Percentiles rank a stretch among this genome's conserved stretches.
These are phyloP conservation scores for Psittacula echo DNA, from an alignment of 2,797 vertebrate species.

Conservation along the genomic window DNA sequence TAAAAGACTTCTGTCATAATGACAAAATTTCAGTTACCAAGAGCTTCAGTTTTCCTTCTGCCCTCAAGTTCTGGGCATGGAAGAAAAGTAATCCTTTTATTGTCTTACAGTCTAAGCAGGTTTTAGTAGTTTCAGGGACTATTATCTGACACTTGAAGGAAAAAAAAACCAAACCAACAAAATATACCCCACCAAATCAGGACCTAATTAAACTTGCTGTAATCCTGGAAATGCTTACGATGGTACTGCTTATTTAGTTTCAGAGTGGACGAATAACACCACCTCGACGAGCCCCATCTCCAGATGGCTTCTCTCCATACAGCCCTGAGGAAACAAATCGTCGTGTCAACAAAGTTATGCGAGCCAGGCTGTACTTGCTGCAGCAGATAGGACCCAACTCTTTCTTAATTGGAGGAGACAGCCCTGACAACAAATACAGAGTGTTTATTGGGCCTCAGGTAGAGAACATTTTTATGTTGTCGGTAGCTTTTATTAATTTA, in stretches of 20 bases:
- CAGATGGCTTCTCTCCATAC: conserved; percentile 90
- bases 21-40: neutral
- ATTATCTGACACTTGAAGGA: neutral
- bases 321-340: conserved; percentile 90
- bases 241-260: conserved; percentile 74
- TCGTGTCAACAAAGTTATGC: conserved; percentile 90
- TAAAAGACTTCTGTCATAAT: neutral
- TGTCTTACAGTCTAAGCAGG: neutral
- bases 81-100: neutral
- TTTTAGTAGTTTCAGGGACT: neutral
- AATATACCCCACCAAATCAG: neutral
- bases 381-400: conserved; percentile 93
- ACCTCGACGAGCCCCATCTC: conserved; percentile 88
- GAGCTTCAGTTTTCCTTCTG: neutral
- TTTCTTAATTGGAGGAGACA: conserved; percentile 90
- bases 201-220: neutral
- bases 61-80: neutral
- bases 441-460: conserved; percentile 94
- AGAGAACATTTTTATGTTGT: neutral
- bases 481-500: neutral
- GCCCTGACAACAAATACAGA: conserved; percentile 90
- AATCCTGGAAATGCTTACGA: neutral
- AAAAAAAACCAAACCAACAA: neutral
- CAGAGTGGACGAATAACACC: conserved; percentile 90
- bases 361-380: conserved; percentile 87